A percentile compares a stretch with the other conserved stretches of the same genome.
Evolutionary conservation across 2,113 vertebrate genomes (phyloP).

Genomic region (Copsychus sechellarum): DNA sequence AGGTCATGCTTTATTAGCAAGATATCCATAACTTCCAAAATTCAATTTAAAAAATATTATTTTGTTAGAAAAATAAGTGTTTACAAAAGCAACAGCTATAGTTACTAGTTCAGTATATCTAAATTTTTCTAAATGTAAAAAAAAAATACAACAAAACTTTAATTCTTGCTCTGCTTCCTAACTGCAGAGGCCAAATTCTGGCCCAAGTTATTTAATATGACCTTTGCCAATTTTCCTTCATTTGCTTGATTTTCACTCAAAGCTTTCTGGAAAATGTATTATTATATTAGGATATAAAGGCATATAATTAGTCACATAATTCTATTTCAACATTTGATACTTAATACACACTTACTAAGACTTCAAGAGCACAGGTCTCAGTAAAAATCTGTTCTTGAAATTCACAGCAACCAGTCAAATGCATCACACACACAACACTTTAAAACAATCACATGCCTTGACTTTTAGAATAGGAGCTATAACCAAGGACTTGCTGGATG

Average conservation of each 20-base stretch:
- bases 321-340: neutral
- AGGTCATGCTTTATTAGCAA: neutral
- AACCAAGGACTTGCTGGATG: neutral
- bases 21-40: neutral
- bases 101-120: neutral
- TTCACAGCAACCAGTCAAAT: neutral
- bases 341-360: neutral
- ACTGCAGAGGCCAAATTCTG: neutral
- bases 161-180: neutral
- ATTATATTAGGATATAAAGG: neutral
- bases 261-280: neutral
- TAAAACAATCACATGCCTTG: neutral
- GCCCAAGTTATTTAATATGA: neutral
- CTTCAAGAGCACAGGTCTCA: neutral
- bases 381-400: neutral
- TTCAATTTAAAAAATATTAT: neutral
- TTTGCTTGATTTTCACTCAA: neutral
- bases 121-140: neutral
- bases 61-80: neutral
- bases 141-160: neutral
- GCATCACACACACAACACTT: neutral
- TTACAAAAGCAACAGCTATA: neutral
- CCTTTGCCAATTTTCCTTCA: neutral
- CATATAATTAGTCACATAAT: neutral
- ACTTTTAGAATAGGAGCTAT: neutral